These are phyloP conservation scores for Pachypanchax playfairii DNA, from an alignment of 2,113 vertebrate species.

Conservation along the genomic window DNA sequence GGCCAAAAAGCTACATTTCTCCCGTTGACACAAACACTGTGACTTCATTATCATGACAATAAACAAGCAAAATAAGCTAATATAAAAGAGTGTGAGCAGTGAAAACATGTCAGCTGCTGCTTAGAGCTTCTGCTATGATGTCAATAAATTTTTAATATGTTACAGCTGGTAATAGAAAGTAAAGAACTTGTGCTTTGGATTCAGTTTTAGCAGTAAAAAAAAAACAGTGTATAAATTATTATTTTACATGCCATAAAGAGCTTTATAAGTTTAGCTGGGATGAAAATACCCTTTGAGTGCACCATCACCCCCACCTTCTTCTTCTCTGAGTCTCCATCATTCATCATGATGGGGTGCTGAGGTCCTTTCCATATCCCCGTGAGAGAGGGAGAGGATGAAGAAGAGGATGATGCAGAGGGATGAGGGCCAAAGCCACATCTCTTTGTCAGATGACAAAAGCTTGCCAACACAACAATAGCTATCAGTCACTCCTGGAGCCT, in stretches of 20 bases:
- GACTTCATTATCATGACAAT: constrained; percentile 78
- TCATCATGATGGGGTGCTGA: constrained; percentile 66
- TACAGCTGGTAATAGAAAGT: constrained; percentile 48
- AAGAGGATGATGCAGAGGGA: constrained; percentile 74
- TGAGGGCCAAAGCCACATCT: constrained; percentile 74
- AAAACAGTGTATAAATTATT: not conserved
- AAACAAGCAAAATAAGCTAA: constrained; percentile 74
- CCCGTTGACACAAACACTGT: constrained; percentile 72
- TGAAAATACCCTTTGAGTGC: constrained; percentile 38
- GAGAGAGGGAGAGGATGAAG: constrained; percentile 63
- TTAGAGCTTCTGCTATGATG: constrained; percentile 41
- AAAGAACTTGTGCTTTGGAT: constrained; percentile 25
- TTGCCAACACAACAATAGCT: constrained; percentile 75
- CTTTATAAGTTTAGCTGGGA: constrained; percentile 11
- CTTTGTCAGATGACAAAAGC: constrained; percentile 79
- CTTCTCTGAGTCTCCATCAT: constrained; percentile 61
- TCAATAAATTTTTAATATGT: no score
- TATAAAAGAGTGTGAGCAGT: constrained; percentile 69
- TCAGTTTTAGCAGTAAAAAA: no score
- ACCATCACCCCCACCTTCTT: constrained; percentile 26
- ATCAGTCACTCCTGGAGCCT: constrained; percentile 75
- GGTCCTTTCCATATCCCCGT: constrained; percentile 64
- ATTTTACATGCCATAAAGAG: constrained; percentile 28
- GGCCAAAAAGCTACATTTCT: constrained; percentile 74
- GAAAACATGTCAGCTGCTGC: constrained; percentile 50